phyloP scores from a whole-genome alignment of 2,113 vertebrate species.

The Tapirus terrestris region DNA sequence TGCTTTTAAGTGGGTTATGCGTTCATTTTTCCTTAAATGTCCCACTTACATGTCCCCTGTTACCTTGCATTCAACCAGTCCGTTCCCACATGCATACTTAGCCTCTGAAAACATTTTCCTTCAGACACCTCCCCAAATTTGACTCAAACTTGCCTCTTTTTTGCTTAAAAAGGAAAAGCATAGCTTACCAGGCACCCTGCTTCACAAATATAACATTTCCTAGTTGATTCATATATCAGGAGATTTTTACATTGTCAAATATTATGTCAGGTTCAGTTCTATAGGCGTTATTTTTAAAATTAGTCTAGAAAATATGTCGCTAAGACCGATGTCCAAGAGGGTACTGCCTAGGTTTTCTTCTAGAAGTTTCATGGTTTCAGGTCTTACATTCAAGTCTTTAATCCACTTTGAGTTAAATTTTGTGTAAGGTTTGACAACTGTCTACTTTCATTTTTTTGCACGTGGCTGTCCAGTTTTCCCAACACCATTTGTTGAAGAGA shows the following conservation, averaged over 20 bases:
- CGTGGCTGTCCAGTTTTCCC: too few relatives aligned
- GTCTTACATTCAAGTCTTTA: too few relatives aligned
- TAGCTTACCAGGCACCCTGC: neutral
- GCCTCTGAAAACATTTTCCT: neutral
- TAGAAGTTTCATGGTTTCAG: too few relatives aligned
- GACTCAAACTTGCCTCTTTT: neutral
- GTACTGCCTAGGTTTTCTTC: too few relatives aligned
- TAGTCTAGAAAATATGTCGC: too few relatives aligned
- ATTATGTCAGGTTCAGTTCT: neutral
- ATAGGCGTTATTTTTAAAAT: too few relatives aligned
- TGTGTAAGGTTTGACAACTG: too few relatives aligned
- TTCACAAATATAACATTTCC: neutral
- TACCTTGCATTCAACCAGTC: neutral
- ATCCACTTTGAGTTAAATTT: too few relatives aligned
- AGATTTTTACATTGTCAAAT: slow-evolving; percentile 11
- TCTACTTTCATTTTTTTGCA: too few relatives aligned
- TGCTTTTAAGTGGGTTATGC: neutral
- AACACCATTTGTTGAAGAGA: too few relatives aligned
- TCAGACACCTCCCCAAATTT: neutral
- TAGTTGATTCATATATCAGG: neutral
- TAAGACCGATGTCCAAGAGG: too few relatives aligned
- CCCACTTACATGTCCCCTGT: neutral
- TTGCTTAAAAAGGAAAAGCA: neutral
- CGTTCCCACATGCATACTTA: neutral
- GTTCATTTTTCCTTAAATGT: slow-evolving; percentile 14